A percentile compares a stretch with the other conserved stretches of the same genome.
Conservation (phyloP, 2,797 vertebrate species). For the Chrosomus eos region DNA sequence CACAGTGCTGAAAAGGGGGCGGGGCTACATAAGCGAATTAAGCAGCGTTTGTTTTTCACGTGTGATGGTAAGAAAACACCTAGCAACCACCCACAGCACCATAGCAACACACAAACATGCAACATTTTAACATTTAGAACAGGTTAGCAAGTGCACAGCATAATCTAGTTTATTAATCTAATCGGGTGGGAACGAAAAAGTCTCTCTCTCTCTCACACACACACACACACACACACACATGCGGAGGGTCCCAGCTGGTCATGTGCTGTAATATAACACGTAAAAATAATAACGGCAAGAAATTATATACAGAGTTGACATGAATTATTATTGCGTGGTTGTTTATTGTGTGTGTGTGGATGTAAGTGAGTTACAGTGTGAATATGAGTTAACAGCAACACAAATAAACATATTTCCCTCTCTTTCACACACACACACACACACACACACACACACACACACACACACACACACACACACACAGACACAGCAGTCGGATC, state of each 20-base stretch:
- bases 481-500: neutral
- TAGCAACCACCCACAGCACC: conserved; percentile 10
- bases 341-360: conserved; percentile 21
- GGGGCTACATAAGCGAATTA: neutral
- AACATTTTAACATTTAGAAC: neutral
- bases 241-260: conserved; percentile 32
- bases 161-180: neutral
- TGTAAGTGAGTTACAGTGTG: conserved; percentile 23
- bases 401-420: conserved; percentile 10
- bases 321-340: conserved; percentile 38
- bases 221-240: neutral
- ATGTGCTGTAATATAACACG: conserved; percentile 37
- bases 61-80: neutral
- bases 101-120: conserved; percentile 5
- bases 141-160: neutral
- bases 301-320: conserved; percentile 25
- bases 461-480: neutral
- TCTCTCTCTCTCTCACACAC: neutral
- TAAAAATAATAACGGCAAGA: conserved; percentile 35
- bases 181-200: neutral
- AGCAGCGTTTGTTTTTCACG: neutral
- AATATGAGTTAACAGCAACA: conserved; percentile 13
- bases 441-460: neutral
- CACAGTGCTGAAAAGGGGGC: too few relatives aligned
- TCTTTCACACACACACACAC: too few relatives aligned